These are phyloP conservation scores for Xenopus petersii DNA, from an alignment of 2,797 vertebrate genomes.

Conservation along the genomic window DNA sequence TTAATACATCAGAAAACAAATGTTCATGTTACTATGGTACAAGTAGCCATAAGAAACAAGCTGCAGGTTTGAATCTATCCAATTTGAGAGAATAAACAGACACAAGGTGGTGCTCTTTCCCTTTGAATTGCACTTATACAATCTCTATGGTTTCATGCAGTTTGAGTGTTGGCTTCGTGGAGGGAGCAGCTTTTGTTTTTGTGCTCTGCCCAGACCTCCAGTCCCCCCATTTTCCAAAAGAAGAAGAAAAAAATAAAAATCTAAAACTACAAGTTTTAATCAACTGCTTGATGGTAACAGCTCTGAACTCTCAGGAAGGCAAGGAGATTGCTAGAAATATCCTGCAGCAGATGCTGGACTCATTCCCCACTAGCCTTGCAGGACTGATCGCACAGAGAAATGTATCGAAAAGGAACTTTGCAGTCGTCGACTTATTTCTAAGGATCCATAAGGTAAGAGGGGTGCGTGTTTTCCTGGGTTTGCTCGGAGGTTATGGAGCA, in stretches of 20 bases:
- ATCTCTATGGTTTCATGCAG: slow-evolving; percentile 50
- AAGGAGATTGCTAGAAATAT: slow-evolving; percentile 59
- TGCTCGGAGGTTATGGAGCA: neutral
- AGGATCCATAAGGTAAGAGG: slow-evolving; percentile 78
- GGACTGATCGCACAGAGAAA: slow-evolving; percentile 74
- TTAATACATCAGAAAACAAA: neutral
- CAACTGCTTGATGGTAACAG: slow-evolving; percentile 49
- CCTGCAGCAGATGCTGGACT: slow-evolving; percentile 71
- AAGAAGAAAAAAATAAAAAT: slow-evolving; percentile 17
- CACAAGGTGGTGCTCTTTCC: slow-evolving; percentile 45
- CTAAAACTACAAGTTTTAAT: slow-evolving; percentile 43
- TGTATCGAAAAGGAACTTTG: slow-evolving; percentile 73
- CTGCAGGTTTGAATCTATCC: neutral
- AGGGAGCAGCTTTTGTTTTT: slow-evolving; percentile 46
- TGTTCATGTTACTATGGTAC: neutral
- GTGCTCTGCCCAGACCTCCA: slow-evolving; percentile 47
- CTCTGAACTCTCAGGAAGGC: slow-evolving; percentile 60
- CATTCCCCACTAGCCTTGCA: slow-evolving; percentile 67
- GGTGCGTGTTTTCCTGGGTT: neutral
- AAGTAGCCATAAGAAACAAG: neutral
- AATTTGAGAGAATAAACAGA: neutral
- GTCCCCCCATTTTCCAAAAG: neutral
- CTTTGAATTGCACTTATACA: slow-evolving; percentile 33
- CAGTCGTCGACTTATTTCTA: slow-evolving; percentile 74
- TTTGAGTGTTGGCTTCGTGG: slow-evolving; percentile 46